Base-by-base conservation (phyloP, 2,888 invertebrate genomes). In the Leucania comma region DNA sequence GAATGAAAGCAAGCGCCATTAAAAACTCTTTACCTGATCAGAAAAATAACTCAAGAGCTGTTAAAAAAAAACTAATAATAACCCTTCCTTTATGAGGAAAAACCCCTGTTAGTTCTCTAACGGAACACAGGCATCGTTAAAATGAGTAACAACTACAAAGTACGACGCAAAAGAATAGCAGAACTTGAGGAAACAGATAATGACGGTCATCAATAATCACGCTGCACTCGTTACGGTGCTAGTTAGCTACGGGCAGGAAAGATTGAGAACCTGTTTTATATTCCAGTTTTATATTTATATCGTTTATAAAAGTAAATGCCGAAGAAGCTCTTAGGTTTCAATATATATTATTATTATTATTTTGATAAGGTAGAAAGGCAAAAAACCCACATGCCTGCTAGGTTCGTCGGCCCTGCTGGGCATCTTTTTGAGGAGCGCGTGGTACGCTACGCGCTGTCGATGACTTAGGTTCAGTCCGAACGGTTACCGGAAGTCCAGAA, bases 171-270 rank as follows among this genome's bases (percentile, higher is more conserved):
- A 42, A 69, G 60, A 80, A 69, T 54, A 17, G 59, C 60, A 56
- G 46, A 70, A 67, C 70, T 75, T 64, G 50, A 68, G 83, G 67
- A 56, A 78, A 56, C 68, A 73, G 72, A 81, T 75, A 78, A 81
- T 82, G 72, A 38, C 22, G 51, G 68, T 48, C 72, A 82, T 83
- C 84, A 80, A 83, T 78, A 82, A 83, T 81, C 83, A 72, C 50
- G 66, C 53, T 57, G 57, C 60, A 75, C 71, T 71, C 59, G 53
- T 64, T 64, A 46, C 64, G 3, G 48, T 0, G 42, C 38, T 24
- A 6, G 64, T n/a, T 80, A 61, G 50, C 26, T 29, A 26, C 46
- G 17, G 22, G 3, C 2, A n/a, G 0, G 6, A 5, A 5, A 22
- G 1, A 26, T 14, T 20, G 1, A 2, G n/a, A 38, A 59, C 51